Conservation (phyloP, 2,888 invertebrate species). For the Subacronicta megacephala region DNA sequence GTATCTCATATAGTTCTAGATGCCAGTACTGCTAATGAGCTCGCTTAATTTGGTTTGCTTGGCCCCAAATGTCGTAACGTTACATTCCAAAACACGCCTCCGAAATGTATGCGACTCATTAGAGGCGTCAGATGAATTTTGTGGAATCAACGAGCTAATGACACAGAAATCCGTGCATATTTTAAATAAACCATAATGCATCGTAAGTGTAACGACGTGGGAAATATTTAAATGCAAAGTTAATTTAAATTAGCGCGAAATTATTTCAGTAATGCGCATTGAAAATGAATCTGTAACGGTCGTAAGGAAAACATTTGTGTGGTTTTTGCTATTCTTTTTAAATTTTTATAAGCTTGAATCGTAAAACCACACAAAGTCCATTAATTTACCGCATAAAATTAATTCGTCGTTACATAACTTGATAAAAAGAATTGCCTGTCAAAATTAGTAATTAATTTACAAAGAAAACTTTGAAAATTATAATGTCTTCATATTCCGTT, state of each 20-base stretch:
- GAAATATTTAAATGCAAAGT: slow-evolving; percentile 35
- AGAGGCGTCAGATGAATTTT: slow-evolving; percentile 69
- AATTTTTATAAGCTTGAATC: not conserved
- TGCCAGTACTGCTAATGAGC: slow-evolving; percentile 64
- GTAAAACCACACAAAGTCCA: not conserved
- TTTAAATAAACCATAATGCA: slow-evolving; percentile 43
- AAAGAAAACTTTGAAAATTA: slow-evolving; percentile 28
- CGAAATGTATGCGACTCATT: slow-evolving; percentile 70
- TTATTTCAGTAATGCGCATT: slow-evolving; percentile 9
- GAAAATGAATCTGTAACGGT: slow-evolving; percentile 12
- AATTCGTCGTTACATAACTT: slow-evolving; percentile 7
- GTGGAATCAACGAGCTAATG: slow-evolving; percentile 67
- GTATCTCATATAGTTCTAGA: slow-evolving; percentile 53
- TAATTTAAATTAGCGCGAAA: slow-evolving; percentile 17
- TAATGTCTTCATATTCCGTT: slow-evolving; percentile 30
- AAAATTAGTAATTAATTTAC: slow-evolving; percentile 29
- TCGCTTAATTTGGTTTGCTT: slow-evolving; percentile 65
- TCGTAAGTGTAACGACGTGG: slow-evolving; percentile 34
- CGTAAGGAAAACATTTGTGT: slow-evolving; percentile 3
- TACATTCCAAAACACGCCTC: slow-evolving; percentile 68
- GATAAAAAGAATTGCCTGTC: slow-evolving; percentile 12
- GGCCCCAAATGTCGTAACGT: slow-evolving; percentile 64
- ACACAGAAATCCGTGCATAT: slow-evolving; percentile 58
- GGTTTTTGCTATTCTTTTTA: not conserved
- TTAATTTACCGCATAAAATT: not conserved